Conservation (phyloP, 1,140 invertebrate species). For the Aphidius ervi region DNA sequence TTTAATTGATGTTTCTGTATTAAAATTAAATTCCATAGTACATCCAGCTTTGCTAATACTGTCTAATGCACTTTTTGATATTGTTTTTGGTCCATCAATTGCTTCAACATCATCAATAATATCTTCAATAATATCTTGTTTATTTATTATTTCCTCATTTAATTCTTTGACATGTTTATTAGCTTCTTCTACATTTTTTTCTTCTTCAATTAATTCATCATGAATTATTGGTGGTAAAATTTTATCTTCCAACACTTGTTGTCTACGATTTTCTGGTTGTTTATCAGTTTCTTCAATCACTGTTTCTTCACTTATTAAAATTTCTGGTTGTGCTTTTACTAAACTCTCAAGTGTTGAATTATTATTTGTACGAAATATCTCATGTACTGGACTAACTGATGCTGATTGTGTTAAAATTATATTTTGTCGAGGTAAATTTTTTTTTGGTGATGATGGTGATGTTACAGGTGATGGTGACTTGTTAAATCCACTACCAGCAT, state of each 20-base stretch:
- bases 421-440: constrained; percentile 27
- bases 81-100: constrained; percentile 45
- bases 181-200: constrained; percentile 5
- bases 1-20: constrained; percentile 26
- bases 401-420: constrained; percentile 4
- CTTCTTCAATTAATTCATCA: background rate
- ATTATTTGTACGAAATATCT: too few relatives aligned
- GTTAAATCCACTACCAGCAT: constrained; percentile 35
- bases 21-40: constrained; percentile 61
- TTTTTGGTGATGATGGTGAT: constrained; percentile 37
- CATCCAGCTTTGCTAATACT: constrained; percentile 66
- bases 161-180: background rate
- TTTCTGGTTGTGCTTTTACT: too few relatives aligned
- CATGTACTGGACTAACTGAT: too few relatives aligned
- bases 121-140: constrained; percentile 12
- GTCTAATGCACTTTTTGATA: constrained; percentile 60
- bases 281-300: too few relatives aligned
- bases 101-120: constrained; percentile 38
- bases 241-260: background rate
- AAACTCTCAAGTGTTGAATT: too few relatives aligned
- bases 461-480: constrained; percentile 34
- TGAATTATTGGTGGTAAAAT: background rate
- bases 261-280: too few relatives aligned
- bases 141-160: too few relatives aligned
- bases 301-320: too few relatives aligned